These are phyloP conservation scores for Agraylea sexmaculata DNA, from an alignment of 1,140 invertebrate species.

Conservation along the genomic window DNA sequence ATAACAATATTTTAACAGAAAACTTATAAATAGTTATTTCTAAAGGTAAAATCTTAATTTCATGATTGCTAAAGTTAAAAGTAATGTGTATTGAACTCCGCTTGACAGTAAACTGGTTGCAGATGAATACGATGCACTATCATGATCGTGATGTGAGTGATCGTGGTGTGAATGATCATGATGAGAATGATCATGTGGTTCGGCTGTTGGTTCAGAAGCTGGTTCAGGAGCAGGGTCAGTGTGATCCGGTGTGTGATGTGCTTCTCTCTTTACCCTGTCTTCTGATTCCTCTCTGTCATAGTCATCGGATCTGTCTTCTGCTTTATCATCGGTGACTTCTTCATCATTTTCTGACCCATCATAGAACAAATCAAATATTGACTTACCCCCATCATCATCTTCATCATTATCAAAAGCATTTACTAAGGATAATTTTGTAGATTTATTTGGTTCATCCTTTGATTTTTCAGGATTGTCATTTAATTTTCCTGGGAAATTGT, in stretches of 20 bases:
- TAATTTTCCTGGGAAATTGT: conserved; percentile 14
- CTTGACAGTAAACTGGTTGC: too few species aligned
- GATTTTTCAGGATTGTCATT: not conserved
- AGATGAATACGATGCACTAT: too few species aligned
- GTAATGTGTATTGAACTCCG: too few species aligned
- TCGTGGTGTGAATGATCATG: conserved; percentile 16
- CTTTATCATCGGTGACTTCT: conserved; percentile 11
- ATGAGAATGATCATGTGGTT: conserved; percentile 16
- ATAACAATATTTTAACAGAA: too few species aligned
- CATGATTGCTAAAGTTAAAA: too few species aligned
- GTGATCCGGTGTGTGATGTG: conserved; percentile 16
- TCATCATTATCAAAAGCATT: conserved; percentile 10
- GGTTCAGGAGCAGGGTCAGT: conserved; percentile 7
- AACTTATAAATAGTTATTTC: too few species aligned
- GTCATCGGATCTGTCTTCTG: conserved; percentile 9
- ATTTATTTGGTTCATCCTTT: conserved; percentile 2
- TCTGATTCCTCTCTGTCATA: conserved; percentile 5
- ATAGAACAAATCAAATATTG: conserved; percentile 13
- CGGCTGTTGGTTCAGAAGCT: not conserved
- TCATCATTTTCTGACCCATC: conserved; percentile 24
- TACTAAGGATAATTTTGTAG: conserved; percentile 12
- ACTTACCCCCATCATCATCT: conserved; percentile 14
- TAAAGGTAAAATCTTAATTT: too few species aligned
- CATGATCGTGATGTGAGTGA: too few species aligned
- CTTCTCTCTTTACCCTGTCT: conserved; percentile 13